Evolutionary conservation across 2,888 invertebrate species (phyloP).

Genomic region (Drosophila phalerata): DNA sequence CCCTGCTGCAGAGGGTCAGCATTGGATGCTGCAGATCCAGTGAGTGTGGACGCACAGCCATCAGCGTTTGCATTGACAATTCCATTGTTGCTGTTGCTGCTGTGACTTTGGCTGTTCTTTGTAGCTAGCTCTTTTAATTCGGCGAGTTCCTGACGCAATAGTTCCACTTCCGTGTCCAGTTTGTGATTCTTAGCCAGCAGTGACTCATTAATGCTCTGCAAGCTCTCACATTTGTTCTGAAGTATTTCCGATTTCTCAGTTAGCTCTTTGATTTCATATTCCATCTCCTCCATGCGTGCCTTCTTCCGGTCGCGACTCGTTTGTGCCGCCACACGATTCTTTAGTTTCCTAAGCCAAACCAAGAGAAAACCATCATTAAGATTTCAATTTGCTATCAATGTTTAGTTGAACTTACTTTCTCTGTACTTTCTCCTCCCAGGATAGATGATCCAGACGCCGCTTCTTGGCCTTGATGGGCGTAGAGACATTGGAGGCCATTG

Average conservation of each 20-base stretch:
- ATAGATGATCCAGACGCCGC: conserved; percentile 92
- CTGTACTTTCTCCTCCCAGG: conserved; percentile 95
- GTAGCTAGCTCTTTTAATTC: conserved; percentile 82
- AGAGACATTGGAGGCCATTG: conserved; percentile 24
- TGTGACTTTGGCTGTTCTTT: conserved; percentile 69
- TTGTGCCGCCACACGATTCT: conserved; percentile 98
- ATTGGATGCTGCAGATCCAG: conserved; percentile 92
- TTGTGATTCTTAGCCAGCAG: conserved; percentile 90
- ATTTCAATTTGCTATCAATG: not conserved
- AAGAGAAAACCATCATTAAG: not conserved
- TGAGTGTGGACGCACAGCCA: conserved; percentile 88
- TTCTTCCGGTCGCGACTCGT: conserved; percentile 98
- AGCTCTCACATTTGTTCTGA: conserved; percentile 85
- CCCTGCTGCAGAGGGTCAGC: conserved; percentile 97
- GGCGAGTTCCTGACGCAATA: conserved; percentile 87
- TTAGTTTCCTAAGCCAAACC: conserved; percentile 90
- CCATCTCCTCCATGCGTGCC: conserved; percentile 96
- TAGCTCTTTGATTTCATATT: conserved; percentile 89
- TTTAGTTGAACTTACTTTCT: conserved; percentile 89
- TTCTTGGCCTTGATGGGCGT: conserved; percentile 86
- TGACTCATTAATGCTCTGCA: conserved; percentile 88
- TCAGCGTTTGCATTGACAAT: conserved; percentile 83
- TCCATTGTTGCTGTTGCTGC: conserved; percentile 37
- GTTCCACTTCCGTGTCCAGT: conserved; percentile 88
- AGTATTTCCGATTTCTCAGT: conserved; percentile 89